Base-by-base conservation (phyloP, 2,113 vertebrate species). In the Dryoscopus gambensis region DNA sequence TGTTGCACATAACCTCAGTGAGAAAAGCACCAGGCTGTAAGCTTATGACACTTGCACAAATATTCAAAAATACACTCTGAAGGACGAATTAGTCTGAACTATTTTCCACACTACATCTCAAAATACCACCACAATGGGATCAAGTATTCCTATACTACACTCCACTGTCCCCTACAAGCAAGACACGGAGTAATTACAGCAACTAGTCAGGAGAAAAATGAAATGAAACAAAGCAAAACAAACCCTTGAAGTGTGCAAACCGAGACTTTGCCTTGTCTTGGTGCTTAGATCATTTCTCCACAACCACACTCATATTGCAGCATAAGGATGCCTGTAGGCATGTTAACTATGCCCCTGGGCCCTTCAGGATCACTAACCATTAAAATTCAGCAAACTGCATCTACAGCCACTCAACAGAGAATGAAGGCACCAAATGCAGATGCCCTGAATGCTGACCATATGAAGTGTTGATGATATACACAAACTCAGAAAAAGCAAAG, bases 171-270 rank as follows among this genome's bases (percentile, higher is more conserved):
- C 25, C 20, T 63, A 14, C 3, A 37, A 70, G 42, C 15, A 81
- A 84, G 40, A n/a, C 19, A 53, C 0, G 0, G 60, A 6, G 6
- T 21, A 76, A 37, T 22, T 46, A 47, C 1, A 0, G 39, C 31
- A 82, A 40, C 11, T 13, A 67, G 17, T 21, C 20, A 20, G 12
- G 12, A 46, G 15, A 50, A 53, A 76, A 55, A 24, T 57, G 6
- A 52, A 53, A 20, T 39, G 6, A 23, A 52, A 27, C 6, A 15
- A 39, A 37, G 24, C 9, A 30, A 13, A 42, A 16, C 13, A 49
- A 40, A 33, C 5, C 21, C 10, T 73, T 47, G 18, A 76, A 68
- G 30, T 13, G 23, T 68, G 33, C 11, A 44, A 70, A 68, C 6
- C 21, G 69, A 75, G n/a, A 35, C 5, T 71, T 79, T 42, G 9